Base-by-base conservation (phyloP, 37 sponge, comb jelly and placozoan species). In the Hormiphora californensis region DNA sequence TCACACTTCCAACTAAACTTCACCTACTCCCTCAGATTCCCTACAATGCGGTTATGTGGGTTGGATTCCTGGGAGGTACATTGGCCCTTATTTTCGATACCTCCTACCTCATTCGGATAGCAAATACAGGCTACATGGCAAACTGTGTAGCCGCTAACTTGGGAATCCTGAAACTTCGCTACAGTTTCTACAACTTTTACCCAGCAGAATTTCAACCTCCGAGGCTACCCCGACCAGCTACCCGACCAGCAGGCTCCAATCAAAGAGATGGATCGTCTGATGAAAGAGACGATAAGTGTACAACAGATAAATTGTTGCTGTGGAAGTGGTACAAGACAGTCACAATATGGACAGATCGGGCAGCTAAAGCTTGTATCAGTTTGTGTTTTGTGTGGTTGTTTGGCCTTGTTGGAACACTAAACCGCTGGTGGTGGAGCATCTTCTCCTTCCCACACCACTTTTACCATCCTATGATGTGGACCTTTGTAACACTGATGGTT, bases 31-130 rank as follows among this genome's bases (percentile, higher is more conserved):
- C 9, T 17, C 61, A 57, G 61, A 57, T 57, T 15, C 61, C 61
- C n/a, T 57, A 28, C 61, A 57, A 57, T 30, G n/a, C 61, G 61
- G 61, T 57, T 25, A 57, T 57, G 61, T 57, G 61, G 61, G n/a
- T 25, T 15, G 61, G 61, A 4, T 57, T 57, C 27, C 30, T 30
- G 7, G 61, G 61, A 57, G 61, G 30, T 28, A 15, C 27, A 5
- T 28, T 57, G 5, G 30, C 61, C 27, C 61, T 57, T 30, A 28
- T 57, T 15, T 57, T 57, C 61, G 61, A 57, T 30, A 23, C 61
- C 30, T 28, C 61, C 61, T 57, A 57, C 61, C 61, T 57, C 30
- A 57, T 57, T 30, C n/a, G 61, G 27, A 23, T 57, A 57, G 61
- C 61, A 21, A 30, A 57, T 5, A 57, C 61, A 28, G 61, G 61